Evolutionary conservation across 2,888 invertebrate species (phyloP).

Genomic region (Brachypterus glaber): DNA sequence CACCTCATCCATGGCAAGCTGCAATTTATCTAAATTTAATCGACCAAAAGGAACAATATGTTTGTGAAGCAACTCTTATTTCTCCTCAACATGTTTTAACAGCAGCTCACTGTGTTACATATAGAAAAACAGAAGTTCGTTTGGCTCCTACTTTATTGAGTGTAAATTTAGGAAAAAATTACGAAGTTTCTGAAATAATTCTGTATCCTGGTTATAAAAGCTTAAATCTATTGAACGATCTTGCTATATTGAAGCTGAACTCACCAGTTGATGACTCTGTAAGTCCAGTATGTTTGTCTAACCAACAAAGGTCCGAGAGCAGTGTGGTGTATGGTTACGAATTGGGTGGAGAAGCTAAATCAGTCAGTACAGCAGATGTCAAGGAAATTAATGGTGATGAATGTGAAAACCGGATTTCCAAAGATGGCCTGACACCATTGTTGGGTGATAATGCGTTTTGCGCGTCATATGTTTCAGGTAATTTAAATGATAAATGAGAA

Average conservation of each 20-base stretch:
- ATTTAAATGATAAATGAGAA: too few relatives aligned
- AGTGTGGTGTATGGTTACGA: constrained; percentile 18
- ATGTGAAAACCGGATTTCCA: constrained; percentile 15
- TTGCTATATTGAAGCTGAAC: constrained; percentile 44
- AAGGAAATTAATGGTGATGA: constrained; percentile 14
- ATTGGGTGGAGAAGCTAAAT: neutral
- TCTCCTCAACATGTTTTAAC: constrained; percentile 21
- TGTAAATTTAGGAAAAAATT: too few relatives aligned
- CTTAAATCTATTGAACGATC: constrained; percentile 43
- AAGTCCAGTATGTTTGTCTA: constrained; percentile 45
- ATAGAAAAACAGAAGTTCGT: constrained; percentile 14
- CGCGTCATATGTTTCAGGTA: constrained; percentile 21
- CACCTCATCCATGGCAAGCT: constrained; percentile 21
- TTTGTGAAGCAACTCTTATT: constrained; percentile 24
- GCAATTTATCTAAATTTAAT: constrained; percentile 13
- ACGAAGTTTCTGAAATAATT: constrained; percentile 29
- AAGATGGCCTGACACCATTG: constrained; percentile 11
- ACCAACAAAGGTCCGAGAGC: constrained; percentile 2
- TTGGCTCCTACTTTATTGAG: constrained; percentile 15
- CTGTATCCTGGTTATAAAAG: constrained; percentile 48
- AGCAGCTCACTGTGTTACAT: constrained; percentile 28
- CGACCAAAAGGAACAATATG: constrained; percentile 13
- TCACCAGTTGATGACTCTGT: constrained; percentile 44
- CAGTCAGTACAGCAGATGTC: constrained; percentile 16
- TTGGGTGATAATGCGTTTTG: constrained; percentile 21